phyloP scores from a whole-genome alignment of 2,797 vertebrate genomes.

The Dermochelys coriacea region DNA sequence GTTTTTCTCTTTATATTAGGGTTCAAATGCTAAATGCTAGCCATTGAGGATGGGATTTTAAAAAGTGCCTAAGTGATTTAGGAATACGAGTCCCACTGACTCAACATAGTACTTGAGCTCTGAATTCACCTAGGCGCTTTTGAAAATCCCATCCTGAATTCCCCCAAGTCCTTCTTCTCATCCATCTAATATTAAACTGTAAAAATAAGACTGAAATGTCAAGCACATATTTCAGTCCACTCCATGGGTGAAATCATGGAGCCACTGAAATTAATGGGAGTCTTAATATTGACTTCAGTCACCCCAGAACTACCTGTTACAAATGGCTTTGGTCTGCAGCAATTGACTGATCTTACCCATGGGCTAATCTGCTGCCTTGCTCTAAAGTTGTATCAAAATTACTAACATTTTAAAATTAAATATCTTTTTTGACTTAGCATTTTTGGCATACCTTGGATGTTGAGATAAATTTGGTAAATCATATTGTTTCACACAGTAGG shows the following conservation, averaged over 20 bases:
- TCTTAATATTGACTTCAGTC: background rate
- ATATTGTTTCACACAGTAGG: slow-evolving; percentile 10
- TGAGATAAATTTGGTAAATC: slow-evolving; percentile 6
- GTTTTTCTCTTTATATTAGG: too few relatives aligned
- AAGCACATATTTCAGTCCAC: background rate
- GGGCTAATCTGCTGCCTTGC: rapidly evolving
- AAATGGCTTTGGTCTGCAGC: rapidly evolving
- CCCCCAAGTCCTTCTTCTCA: background rate
- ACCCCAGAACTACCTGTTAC: rapidly evolving
- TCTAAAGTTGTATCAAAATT: background rate
- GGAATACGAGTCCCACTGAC: background rate
- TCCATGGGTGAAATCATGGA: background rate
- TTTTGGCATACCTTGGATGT: background rate
- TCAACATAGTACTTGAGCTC: background rate
- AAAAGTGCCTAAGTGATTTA: background rate
- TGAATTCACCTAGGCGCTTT: background rate
- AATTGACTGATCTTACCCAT: background rate
- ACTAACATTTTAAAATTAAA: slow-evolving; percentile 41
- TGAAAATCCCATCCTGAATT: background rate
- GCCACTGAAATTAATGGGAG: background rate
- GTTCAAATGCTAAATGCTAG: background rate
- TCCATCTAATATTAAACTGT: background rate
- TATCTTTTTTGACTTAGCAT: slow-evolving; percentile 27
- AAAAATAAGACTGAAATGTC: background rate
- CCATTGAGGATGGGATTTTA: too few relatives aligned